Percentiles rank a stretch among this genome's conserved stretches.
Evolutionary conservation across 2,113 vertebrate species (phyloP).

Genomic region (Saguinus midas): DNA sequence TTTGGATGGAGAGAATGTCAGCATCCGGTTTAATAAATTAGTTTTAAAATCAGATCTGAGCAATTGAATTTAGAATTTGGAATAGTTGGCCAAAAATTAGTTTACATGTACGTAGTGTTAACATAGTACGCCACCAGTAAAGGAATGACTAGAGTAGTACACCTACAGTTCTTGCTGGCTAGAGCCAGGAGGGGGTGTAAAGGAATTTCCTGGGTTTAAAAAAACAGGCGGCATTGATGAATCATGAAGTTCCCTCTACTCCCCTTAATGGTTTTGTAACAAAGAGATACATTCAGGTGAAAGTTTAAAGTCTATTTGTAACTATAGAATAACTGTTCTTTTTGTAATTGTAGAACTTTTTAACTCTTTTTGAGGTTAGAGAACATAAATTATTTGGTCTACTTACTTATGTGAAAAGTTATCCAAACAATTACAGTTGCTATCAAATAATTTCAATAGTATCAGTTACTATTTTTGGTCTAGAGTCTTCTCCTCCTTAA

Average conservation of each 20-base stretch:
- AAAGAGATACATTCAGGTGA: conserved; percentile 56
- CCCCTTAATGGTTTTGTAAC: conserved; percentile 24
- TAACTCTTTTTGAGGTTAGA: not conserved
- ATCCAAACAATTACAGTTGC: not conserved
- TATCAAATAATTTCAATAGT: conserved; percentile 21
- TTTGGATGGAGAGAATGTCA: conserved; percentile 10
- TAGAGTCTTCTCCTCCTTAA: not conserved
- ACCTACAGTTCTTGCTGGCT: conserved; percentile 22
- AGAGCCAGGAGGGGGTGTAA: conserved; percentile 17
- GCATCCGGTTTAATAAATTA: conserved; percentile 37
- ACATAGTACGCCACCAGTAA: not conserved
- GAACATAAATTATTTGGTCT: conserved; percentile 54
- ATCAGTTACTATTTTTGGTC: conserved; percentile 24
- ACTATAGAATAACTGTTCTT: not conserved
- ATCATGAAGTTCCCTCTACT: not conserved
- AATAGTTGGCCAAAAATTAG: conserved; percentile 25
- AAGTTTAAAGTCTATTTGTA: conserved; percentile 36
- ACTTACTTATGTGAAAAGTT: conserved; percentile 35
- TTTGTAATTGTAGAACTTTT: not conserved
- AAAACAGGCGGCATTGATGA: conserved; percentile 46
- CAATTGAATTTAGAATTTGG: conserved; percentile 77
- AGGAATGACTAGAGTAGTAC: conserved; percentile 29
- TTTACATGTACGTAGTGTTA: conserved; percentile 48
- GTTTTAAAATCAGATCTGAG: conserved; percentile 27
- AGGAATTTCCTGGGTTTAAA: conserved; percentile 52